A percentile compares a stretch with the other conserved stretches of the same genome.
phyloP scores from a whole-genome alignment of 2,113 vertebrate genomes.

The Chlorodrepanis virens region DNA sequence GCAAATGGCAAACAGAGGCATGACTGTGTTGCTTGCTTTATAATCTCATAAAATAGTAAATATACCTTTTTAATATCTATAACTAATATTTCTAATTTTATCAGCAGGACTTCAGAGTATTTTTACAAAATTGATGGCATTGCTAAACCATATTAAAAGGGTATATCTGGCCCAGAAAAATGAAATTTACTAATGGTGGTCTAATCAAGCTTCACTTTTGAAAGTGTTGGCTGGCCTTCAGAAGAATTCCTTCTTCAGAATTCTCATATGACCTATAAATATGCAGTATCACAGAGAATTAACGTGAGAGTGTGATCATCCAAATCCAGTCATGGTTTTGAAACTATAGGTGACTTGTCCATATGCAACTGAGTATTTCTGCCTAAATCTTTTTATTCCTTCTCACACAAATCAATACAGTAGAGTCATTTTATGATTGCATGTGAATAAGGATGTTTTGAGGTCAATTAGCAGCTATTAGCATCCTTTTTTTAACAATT shows the following conservation, averaged over 20 bases:
- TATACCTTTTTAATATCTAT: not conserved
- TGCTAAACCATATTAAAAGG: not conserved
- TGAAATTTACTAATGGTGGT: not conserved
- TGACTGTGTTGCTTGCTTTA: not conserved
- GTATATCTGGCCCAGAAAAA: not conserved
- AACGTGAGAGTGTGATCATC: not conserved
- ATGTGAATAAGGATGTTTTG: not conserved
- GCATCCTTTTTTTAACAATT: not conserved
- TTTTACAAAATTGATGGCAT: not conserved
- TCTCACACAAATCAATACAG: not conserved
- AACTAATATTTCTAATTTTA: not conserved
- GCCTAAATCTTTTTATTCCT: not conserved
- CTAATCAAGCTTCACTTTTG: not conserved
- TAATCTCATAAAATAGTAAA: not conserved
- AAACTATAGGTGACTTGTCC: not conserved
- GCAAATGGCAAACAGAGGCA: not conserved
- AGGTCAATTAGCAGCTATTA: not conserved
- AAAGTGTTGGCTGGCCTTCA: not conserved
- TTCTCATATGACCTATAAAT: not conserved
- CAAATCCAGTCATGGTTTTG: not conserved
- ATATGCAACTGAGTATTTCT: not conserved
- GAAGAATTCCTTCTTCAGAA: not conserved
- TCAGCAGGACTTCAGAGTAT: not conserved
- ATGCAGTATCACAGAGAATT: not conserved
- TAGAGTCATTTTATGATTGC: not conserved